These are phyloP conservation scores for Pipra filicauda DNA, from an alignment of 2,113 vertebrate species.

Conservation along the genomic window DNA sequence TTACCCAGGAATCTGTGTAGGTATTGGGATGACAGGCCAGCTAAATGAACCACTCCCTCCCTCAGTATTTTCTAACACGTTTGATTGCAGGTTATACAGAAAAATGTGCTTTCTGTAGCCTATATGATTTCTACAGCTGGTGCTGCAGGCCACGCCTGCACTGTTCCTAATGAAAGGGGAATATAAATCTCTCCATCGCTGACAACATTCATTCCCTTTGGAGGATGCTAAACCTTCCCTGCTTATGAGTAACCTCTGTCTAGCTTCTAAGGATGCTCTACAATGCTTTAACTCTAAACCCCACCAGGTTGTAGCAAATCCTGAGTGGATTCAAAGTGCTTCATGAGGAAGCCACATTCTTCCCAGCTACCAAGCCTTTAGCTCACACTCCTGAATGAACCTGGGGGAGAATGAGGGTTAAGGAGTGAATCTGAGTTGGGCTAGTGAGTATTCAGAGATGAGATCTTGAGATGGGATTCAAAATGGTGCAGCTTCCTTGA, in stretches of 20 bases:
- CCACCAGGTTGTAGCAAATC: not conserved
- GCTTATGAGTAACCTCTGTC: not conserved
- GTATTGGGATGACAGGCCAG: not conserved
- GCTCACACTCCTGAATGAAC: not conserved
- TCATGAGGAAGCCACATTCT: not conserved
- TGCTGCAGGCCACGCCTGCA: not conserved
- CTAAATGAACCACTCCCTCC: not conserved
- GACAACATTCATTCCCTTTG: not conserved
- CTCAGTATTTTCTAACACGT: not conserved
- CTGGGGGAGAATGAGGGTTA: not conserved
- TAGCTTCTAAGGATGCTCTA: not conserved
- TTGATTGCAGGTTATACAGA: not conserved
- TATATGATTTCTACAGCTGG: not conserved
- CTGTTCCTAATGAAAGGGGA: not conserved
- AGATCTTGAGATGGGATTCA: not conserved
- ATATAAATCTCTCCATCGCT: not conserved
- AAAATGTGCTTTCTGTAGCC: not conserved
- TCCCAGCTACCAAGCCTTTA: not conserved
- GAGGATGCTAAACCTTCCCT: not conserved
- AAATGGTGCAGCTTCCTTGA: not conserved
- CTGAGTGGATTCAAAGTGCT: not conserved
- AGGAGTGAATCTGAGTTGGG: not conserved
- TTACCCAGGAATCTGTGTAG: not conserved
- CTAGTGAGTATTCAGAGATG: not conserved
- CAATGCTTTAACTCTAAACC: not conserved